A percentile compares a stretch with the other conserved stretches of the same genome.
Conservation (phyloP, 2,888 invertebrate species). For the Emmelina monodactyla region DNA sequence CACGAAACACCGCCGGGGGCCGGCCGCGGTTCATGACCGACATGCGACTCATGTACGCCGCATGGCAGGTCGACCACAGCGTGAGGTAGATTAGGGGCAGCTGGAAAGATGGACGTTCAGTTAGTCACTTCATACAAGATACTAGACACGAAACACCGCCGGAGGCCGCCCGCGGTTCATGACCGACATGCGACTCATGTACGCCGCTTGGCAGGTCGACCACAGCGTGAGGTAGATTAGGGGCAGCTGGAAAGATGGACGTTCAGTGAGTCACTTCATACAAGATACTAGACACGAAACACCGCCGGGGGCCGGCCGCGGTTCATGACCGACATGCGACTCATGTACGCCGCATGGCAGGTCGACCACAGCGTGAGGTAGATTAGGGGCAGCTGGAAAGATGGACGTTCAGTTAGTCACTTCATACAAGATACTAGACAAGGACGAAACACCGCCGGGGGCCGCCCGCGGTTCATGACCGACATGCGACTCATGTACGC, state of each 20-base stretch:
- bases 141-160: too few species aligned
- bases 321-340: constrained; percentile 37
- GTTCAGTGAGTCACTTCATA: too few species aligned
- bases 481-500: constrained; percentile 43
- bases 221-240: constrained; percentile 31
- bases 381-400: constrained; percentile 22
- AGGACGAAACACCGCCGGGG: constrained; percentile 42
- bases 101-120: constrained; percentile 15
- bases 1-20: constrained; percentile 44
- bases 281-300: too few species aligned
- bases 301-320: constrained; percentile 33
- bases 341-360: constrained; percentile 30
- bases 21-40: constrained; percentile 30
- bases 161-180: constrained; percentile 32
- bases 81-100: constrained; percentile 26
- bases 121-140: too few species aligned
- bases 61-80: constrained; percentile 28
- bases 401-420: too few species aligned
- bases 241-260: constrained; percentile 18
- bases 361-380: constrained; percentile 33
- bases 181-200: constrained; percentile 40
- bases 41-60: constrained; percentile 42
- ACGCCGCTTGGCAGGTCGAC: constrained; percentile 27
- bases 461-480: constrained; percentile 29
- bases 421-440: too few species aligned